Percentiles rank a stretch among this genome's conserved stretches.
Conservation (phyloP, 2,888 invertebrate species). For the Chaetoderma sp. region DNA sequence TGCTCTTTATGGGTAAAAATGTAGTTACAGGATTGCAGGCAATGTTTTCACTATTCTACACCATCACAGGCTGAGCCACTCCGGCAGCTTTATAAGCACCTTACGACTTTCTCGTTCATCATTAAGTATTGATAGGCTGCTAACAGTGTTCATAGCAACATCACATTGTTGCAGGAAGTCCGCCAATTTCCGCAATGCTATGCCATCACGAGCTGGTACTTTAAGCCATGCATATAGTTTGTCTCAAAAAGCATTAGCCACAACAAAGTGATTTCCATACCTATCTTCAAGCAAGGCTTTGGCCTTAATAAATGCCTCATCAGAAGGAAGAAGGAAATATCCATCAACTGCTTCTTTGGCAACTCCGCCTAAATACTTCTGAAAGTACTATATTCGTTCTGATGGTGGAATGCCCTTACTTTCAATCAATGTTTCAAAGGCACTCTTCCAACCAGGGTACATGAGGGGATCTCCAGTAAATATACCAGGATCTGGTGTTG, state of each 20-base stretch:
- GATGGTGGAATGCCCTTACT: constrained; percentile 13
- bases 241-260: constrained; percentile 31
- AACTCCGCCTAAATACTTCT: constrained; percentile 26
- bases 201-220: constrained; percentile 19
- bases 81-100: constrained; percentile 33
- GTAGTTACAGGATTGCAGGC: constrained; percentile 29
- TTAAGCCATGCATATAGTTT: constrained; percentile 31
- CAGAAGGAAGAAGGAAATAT: constrained; percentile 29
- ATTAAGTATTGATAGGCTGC: constrained; percentile 20
- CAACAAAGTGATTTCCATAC: constrained; percentile 32
- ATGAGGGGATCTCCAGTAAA: constrained; percentile 33
- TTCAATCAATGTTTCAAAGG: constrained; percentile 27
- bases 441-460: constrained; percentile 27
- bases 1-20: not conserved
- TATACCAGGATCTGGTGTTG: constrained; percentile 27
- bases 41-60: constrained; percentile 26
- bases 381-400: constrained; percentile 31
- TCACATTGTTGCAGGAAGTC: constrained; percentile 33
- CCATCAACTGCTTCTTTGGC: constrained; percentile 29
- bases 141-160: constrained; percentile 19
- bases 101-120: constrained; percentile 31
- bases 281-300: constrained; percentile 28
- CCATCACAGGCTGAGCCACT: constrained; percentile 29
- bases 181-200: constrained; percentile 25
- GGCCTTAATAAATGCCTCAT: constrained; percentile 31